A percentile compares a stretch with the other conserved stretches of the same genome.
Evolutionary conservation across 2,888 invertebrate genomes (phyloP).

Genomic region (Papilio gigon): DNA sequence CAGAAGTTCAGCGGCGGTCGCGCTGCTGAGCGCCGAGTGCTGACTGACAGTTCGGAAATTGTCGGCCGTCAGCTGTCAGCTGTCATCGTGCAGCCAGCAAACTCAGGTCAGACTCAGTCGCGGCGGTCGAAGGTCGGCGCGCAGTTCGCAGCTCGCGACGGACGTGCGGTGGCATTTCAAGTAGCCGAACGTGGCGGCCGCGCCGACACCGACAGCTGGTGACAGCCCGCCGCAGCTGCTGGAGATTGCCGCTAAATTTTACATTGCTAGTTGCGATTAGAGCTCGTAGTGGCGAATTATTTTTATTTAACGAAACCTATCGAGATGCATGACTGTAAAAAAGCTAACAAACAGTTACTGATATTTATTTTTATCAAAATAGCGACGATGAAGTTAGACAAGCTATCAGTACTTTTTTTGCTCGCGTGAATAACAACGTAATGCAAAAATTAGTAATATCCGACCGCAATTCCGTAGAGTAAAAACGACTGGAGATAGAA

Average conservation of each 20-base stretch:
- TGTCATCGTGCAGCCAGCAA: slow-evolving; percentile 25
- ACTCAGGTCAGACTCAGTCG: too few relatives aligned
- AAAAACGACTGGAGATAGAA: not conserved
- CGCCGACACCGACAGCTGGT: slow-evolving; percentile 21
- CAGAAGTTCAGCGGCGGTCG: slow-evolving; percentile 42
- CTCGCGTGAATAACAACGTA: not conserved
- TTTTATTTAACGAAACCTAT: not conserved
- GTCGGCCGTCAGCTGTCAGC: slow-evolving; percentile 46
- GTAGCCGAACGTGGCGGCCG: slow-evolving; percentile 33
- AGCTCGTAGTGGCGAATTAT: not conserved
- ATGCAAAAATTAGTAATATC: not conserved
- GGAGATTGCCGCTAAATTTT: slow-evolving; percentile 24
- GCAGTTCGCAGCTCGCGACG: not conserved
- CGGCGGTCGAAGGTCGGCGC: too few relatives aligned
- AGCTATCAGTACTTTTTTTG: not conserved
- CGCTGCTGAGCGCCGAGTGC: slow-evolving; percentile 35
- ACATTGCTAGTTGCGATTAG: too few relatives aligned
- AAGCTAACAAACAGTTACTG: not conserved
- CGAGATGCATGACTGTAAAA: not conserved
- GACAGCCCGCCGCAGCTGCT: slow-evolving; percentile 12
- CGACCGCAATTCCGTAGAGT: not conserved
- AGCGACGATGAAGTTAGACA: not conserved
- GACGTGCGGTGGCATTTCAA: slow-evolving; percentile 7
- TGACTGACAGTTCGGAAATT: slow-evolving; percentile 69
- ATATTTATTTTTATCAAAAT: not conserved